Evolutionary conservation across 2,888 invertebrate genomes (phyloP).

Genomic region (Aricia artaxerxes): DNA sequence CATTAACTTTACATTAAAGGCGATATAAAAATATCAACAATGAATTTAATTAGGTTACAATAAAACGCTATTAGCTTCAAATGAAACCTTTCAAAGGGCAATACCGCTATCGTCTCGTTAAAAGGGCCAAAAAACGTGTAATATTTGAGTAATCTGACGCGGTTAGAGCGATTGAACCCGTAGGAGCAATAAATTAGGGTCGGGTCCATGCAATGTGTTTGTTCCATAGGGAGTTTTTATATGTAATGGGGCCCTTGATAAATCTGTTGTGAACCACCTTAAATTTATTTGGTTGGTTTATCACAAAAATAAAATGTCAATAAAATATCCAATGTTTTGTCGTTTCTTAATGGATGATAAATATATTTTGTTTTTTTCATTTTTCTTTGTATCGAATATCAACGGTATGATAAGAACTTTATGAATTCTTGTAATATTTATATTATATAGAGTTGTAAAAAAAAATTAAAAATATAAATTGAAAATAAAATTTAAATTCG

Average conservation of each 20-base stretch:
- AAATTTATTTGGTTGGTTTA: constrained; percentile 35
- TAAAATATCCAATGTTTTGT: constrained; percentile 18
- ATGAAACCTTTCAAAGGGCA: constrained; percentile 26
- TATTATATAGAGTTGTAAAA: too few relatives aligned
- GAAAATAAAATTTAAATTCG: too few relatives aligned
- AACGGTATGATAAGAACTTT: not conserved
- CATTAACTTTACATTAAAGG: not conserved
- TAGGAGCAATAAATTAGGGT: constrained; percentile 44
- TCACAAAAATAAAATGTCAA: constrained; percentile 27
- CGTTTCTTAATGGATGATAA: constrained; percentile 18
- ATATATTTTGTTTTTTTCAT: not conserved
- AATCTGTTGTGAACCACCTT: constrained; percentile 35
- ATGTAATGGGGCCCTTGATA: constrained; percentile 43
- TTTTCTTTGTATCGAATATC: not conserved
- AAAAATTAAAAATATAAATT: too few relatives aligned
- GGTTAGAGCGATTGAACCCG: constrained; percentile 36
- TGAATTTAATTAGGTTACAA: constrained; percentile 17
- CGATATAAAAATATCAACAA: constrained; percentile 8
- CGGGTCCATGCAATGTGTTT: constrained; percentile 44
- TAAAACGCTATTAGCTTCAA: constrained; percentile 18
- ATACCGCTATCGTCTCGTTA: constrained; percentile 27
- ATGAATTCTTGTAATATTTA: not conserved
- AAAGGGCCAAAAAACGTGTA: constrained; percentile 33
- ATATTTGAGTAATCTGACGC: constrained; percentile 33
- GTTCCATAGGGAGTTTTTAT: constrained; percentile 44